These are phyloP conservation scores for Sylvicola cinctus DNA, from an alignment of 2,888 invertebrate species.

Conservation along the genomic window DNA sequence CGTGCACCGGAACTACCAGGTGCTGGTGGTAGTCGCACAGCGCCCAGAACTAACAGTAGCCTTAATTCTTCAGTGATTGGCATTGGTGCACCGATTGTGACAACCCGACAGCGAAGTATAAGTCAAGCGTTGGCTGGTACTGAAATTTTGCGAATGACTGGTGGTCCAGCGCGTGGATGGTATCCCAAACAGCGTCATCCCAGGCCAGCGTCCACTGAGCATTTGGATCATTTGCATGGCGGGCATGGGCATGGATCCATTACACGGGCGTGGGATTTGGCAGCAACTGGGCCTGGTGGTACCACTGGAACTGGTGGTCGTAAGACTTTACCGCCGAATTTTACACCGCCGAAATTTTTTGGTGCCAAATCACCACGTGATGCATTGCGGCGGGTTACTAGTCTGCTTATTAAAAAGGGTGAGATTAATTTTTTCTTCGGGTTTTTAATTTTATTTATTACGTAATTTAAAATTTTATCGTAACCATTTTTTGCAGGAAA, in stretches of 20 bases:
- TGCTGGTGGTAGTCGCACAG: conserved; percentile 29
- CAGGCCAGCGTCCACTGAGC: conserved; percentile 70
- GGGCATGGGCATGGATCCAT: conserved; percentile 30
- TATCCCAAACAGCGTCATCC: conserved; percentile 52
- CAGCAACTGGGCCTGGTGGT: conserved; percentile 30
- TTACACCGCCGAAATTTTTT: conserved; percentile 78
- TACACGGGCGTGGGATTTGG: conserved; percentile 30
- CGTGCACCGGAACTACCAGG: conserved; percentile 28
- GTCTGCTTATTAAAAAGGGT: conserved; percentile 73
- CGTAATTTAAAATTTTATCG: neutral
- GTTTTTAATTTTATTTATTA: neutral
- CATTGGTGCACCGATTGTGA: conserved; percentile 12
- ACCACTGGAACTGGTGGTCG: conserved; percentile 32
- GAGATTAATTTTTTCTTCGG: conserved; percentile 16
- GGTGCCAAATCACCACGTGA: conserved; percentile 74
- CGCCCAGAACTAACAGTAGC: conserved; percentile 34
- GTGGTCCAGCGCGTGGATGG: conserved; percentile 71
- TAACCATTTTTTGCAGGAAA: neutral
- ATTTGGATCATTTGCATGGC: conserved; percentile 46
- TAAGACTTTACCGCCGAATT: conserved; percentile 73
- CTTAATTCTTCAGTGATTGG: conserved; percentile 24
- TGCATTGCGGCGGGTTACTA: conserved; percentile 69
- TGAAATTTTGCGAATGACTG: conserved; percentile 57
- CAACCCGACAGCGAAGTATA: conserved; percentile 23
- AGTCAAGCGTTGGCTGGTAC: conserved; percentile 42